A percentile compares a stretch with the other conserved stretches of the same genome.
These are phyloP conservation scores for Hartigia nigra DNA, from an alignment of 2,888 invertebrate species.

Conservation along the genomic window DNA sequence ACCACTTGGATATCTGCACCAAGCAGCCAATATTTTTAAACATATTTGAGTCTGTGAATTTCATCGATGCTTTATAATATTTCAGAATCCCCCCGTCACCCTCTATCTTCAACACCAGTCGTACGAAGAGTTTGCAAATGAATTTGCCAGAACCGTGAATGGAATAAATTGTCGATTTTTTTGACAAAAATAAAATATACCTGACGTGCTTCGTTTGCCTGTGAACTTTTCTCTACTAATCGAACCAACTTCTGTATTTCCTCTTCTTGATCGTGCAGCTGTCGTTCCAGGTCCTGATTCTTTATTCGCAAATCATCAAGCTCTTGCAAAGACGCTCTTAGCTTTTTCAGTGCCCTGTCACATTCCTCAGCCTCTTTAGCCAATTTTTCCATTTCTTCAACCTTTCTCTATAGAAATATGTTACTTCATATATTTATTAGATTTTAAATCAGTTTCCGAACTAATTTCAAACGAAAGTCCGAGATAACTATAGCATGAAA, in stretches of 20 bases:
- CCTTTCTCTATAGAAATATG: slow-evolving; percentile 24
- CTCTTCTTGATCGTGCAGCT: slow-evolving; percentile 46
- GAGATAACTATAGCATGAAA: background rate
- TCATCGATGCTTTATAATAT: background rate
- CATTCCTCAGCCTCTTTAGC: slow-evolving; percentile 32
- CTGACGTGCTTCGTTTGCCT: slow-evolving; percentile 32
- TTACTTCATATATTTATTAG: background rate
- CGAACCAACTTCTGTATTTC: slow-evolving; percentile 35
- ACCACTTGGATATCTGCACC: background rate
- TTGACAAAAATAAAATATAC: slow-evolving; percentile 25
- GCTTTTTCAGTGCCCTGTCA: slow-evolving; percentile 26
- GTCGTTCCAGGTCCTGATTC: slow-evolving; percentile 33
- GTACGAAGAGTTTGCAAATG: background rate
- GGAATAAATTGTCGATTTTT: background rate
- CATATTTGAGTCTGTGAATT: background rate
- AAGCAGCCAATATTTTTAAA: background rate
- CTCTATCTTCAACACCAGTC: background rate
- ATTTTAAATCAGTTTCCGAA: background rate
- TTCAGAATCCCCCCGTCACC: background rate
- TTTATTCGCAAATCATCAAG: slow-evolving; percentile 39
- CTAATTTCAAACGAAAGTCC: background rate
- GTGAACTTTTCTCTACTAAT: background rate
- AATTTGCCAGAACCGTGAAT: background rate
- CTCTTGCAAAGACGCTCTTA: slow-evolving; percentile 36
- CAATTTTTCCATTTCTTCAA: slow-evolving; percentile 34